These are phyloP conservation scores for Halichoeres trimaculatus DNA, from an alignment of 2,113 vertebrate species.

Conservation along the genomic window DNA sequence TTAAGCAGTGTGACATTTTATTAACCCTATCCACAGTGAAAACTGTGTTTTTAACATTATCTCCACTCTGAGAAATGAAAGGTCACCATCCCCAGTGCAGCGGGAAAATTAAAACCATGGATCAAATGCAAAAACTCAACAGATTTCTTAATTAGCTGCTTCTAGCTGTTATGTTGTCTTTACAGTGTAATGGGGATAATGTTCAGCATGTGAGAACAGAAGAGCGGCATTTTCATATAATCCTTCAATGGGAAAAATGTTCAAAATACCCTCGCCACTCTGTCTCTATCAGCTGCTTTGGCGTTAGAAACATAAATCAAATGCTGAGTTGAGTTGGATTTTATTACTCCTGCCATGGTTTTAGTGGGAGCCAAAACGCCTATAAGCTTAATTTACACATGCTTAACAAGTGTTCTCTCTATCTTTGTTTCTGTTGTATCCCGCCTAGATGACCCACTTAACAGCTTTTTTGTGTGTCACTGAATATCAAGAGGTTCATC, in stretches of 20 bases:
- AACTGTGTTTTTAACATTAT: conserved; percentile 36
- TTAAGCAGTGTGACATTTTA: conserved; percentile 29
- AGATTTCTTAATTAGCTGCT: conserved; percentile 58
- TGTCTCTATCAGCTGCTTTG: conserved; percentile 16
- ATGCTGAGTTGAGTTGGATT: background rate
- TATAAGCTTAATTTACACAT: background rate
- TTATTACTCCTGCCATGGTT: background rate
- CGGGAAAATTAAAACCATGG: conserved; percentile 38
- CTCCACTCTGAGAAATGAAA: conserved; percentile 39
- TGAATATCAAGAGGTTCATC: background rate
- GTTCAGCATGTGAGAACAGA: conserved; percentile 37
- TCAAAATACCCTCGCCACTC: background rate
- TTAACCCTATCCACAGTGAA: conserved; percentile 31
- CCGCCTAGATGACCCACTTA: background rate
- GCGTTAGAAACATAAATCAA: background rate
- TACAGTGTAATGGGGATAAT: conserved; percentile 30
- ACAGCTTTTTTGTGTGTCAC: background rate
- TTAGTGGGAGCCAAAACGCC: background rate
- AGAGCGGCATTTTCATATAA: conserved; percentile 27
- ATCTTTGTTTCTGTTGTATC: background rate
- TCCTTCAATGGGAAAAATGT: conserved; percentile 21
- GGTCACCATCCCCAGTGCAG: conserved; percentile 16
- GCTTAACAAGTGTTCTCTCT: background rate
- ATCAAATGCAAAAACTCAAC: conserved; percentile 39
- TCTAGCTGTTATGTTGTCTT: conserved; percentile 45